Evolutionary conservation across 2,113 vertebrate genomes (phyloP).

Genomic region (Phasianus colchicus): DNA sequence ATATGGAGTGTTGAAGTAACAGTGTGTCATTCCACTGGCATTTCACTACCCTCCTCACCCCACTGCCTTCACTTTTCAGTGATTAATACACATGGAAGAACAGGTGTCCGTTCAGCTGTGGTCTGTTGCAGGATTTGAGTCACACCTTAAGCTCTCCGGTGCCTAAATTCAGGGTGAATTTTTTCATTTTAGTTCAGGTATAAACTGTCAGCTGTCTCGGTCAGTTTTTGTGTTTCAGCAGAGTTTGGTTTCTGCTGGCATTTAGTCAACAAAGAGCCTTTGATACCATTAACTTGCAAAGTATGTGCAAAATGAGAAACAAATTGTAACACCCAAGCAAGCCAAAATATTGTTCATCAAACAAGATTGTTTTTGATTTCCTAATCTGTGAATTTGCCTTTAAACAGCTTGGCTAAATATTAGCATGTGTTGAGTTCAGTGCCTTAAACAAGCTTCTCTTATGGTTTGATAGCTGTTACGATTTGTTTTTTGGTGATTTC

Average conservation of each 20-base stretch:
- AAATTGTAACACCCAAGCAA: not conserved
- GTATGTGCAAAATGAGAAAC: not conserved
- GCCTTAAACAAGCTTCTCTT: not conserved
- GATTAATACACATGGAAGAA: not conserved
- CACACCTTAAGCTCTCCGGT: not conserved
- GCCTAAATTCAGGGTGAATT: not conserved
- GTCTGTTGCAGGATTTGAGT: not conserved
- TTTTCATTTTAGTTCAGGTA: not conserved
- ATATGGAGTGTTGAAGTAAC: not conserved
- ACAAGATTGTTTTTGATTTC: not conserved
- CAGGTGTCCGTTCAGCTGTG: not conserved
- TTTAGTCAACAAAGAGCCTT: not conserved
- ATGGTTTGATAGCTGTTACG: not conserved
- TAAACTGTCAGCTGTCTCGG: accelerated
- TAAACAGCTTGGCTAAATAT: not conserved
- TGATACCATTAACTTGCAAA: not conserved
- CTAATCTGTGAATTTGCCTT: not conserved
- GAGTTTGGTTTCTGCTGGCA: not conserved
- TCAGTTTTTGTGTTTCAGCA: not conserved
- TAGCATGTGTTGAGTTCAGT: not conserved
- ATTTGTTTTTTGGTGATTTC: not conserved
- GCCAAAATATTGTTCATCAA: not conserved
- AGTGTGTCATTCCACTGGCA: not conserved
- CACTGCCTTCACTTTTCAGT: not conserved
- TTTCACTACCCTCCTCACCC: too few relatives aligned